Evolutionary conservation across 1,140 invertebrate genomes (phyloP), one percentile per base, ranked within the genome.

Genomic region (Bicyclus anynana): DNA sequence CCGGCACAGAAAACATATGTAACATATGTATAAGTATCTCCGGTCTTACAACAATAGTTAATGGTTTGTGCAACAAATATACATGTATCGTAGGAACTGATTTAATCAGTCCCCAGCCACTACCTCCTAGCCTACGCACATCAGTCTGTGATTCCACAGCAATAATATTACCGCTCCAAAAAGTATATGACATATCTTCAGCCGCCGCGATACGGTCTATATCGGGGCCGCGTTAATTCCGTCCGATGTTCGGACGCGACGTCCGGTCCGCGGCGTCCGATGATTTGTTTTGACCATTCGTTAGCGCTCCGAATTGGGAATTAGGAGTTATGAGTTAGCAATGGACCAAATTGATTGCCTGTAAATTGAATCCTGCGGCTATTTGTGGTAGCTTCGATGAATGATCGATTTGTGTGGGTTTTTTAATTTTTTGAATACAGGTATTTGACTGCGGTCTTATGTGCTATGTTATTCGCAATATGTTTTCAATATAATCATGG

Each of bases 211-310:
- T 59, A 65, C 29, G 59, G 62, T 53, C 9, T 44, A 33, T 21
- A 53, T 46, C 53, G 14, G 27, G 6, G 21, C 18, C 13, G 20
- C 10, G 4, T 18, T 51, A 14, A 55, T 61, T 51, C 5, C 23
- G 47, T 38, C 21, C 26, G 53, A 7, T 51, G 46, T 23, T 13
- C 10, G 13, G 33, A 27, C 16, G 26, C 60, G 53, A 56, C 53
- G 37, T 74, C 65, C 69, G 67, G 69, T 71, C 72, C 58, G 59
- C 69, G 75, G 63, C 56, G 54, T 59, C 33, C 12, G 66, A 63
- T 77, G 74, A 74, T 79, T 79, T 81, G 76, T 79, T 79, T 79
- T 77, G 74, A 76, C 56, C 59, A 74, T 67, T 81, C 69, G 74
- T 77, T 81, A 76, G 64, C 70, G 69, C 68, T 72, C 29, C 51